Conservation (phyloP, 2,797 vertebrate species). For the Furcifer pardalis region DNA sequence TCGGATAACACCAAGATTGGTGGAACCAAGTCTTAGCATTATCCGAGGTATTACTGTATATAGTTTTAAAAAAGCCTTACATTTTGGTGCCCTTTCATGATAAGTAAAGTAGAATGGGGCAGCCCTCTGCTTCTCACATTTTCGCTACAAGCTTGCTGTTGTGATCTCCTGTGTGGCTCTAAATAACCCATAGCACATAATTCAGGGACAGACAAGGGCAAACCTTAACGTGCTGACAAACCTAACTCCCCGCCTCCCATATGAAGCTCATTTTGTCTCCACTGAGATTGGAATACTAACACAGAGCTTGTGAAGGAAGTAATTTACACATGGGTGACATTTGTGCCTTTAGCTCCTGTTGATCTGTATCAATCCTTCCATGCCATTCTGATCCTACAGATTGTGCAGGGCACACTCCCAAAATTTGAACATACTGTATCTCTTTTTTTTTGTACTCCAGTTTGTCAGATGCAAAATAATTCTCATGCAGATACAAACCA, state of each 20-base stretch:
- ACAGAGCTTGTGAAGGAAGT: not conserved
- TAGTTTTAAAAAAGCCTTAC: too few relatives aligned
- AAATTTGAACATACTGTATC: fast-evolving
- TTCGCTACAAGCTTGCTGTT: not conserved
- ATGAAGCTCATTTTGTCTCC: not conserved
- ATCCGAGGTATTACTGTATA: too few relatives aligned
- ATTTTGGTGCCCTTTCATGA: too few relatives aligned
- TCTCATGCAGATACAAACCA: not conserved
- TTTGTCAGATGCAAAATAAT: not conserved
- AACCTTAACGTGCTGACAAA: not conserved
- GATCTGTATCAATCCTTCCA: slow-evolving; percentile 8
- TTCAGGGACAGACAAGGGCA: not conserved
- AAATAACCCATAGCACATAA: not conserved
- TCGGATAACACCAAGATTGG: too few relatives aligned
- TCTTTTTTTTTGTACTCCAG: not conserved
- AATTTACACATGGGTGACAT: not conserved
- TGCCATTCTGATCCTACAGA: not conserved
- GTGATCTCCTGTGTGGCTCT: not conserved
- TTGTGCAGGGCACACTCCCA: not conserved
- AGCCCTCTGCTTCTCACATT: not conserved
- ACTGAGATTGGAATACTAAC: not conserved
- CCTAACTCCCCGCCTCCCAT: slow-evolving; percentile 11
- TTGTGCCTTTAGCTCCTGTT: slow-evolving; percentile 20
- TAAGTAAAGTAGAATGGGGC: not conserved
- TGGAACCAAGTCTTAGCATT: too few relatives aligned